A percentile compares a stretch with the other conserved stretches of the same genome.
These are phyloP conservation scores for Pachyramphus minor DNA, from an alignment of 2,113 vertebrate species.

Conservation along the genomic window DNA sequence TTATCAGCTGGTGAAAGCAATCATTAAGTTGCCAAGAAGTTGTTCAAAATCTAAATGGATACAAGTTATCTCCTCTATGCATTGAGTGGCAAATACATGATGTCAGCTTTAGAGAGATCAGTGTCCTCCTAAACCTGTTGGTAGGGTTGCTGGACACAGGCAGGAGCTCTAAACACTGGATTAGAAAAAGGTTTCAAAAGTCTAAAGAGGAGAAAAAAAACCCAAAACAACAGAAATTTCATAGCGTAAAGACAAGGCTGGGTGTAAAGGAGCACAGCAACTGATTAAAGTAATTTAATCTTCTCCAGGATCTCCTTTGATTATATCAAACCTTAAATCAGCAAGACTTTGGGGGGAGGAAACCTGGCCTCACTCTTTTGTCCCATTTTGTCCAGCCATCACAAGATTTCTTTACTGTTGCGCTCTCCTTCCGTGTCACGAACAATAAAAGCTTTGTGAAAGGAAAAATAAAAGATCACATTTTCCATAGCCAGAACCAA, in stretches of 20 bases:
- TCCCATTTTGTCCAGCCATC: constrained; percentile 1
- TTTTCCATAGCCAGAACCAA: constrained; percentile 5
- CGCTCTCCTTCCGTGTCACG: not conserved
- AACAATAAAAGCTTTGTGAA: constrained; percentile 50
- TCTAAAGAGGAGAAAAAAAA: not conserved
- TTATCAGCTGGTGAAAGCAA: not conserved
- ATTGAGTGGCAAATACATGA: not conserved
- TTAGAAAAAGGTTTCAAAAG: not conserved
- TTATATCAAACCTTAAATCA: constrained; percentile 3
- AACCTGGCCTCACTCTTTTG: not conserved
- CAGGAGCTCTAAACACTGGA: not conserved
- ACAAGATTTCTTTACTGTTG: not conserved
- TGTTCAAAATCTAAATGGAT: not conserved
- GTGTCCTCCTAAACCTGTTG: not conserved
- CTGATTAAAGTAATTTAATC: not conserved
- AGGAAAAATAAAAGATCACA: not conserved
- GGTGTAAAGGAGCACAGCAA: not conserved
- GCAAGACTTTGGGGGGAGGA: not conserved
- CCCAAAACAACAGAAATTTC: not conserved
- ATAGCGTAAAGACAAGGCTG: not conserved
- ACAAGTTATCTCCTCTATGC: not conserved
- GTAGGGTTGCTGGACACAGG: not conserved
- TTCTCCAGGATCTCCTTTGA: not conserved
- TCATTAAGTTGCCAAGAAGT: not conserved
- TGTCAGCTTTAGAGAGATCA: not conserved